These are phyloP conservation scores for Rotaria magnacalcarata DNA, from an alignment of 2,888 invertebrate genomes.

Conservation along the genomic window DNA sequence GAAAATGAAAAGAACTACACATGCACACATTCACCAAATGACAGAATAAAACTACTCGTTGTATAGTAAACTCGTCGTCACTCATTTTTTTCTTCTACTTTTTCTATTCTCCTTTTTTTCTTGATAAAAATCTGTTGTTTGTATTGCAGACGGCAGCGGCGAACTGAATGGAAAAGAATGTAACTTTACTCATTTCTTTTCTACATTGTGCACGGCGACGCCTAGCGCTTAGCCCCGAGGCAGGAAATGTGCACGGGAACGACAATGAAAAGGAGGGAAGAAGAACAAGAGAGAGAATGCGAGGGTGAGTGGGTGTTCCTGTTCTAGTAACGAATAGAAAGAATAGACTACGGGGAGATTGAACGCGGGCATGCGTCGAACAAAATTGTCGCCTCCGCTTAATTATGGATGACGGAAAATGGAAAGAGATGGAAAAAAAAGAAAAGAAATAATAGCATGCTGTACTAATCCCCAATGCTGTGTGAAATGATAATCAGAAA, in stretches of 20 bases:
- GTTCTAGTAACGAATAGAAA: not conserved
- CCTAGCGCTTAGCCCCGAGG: not conserved
- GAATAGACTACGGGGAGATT: not conserved
- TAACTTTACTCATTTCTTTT: not conserved
- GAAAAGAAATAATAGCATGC: not conserved
- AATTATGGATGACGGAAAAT: constrained; percentile 19
- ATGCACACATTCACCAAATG: not conserved
- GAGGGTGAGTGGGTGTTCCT: not conserved
- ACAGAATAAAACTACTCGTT: not conserved
- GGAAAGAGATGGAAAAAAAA: constrained; percentile 1
- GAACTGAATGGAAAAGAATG: not conserved
- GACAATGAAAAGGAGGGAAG: not conserved
- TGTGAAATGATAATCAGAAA: not conserved
- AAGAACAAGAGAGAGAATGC: not conserved
- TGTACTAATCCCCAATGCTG: constrained; percentile 1
- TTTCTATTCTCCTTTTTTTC: not conserved
- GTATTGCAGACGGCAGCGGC: not conserved
- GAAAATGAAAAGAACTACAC: not conserved
- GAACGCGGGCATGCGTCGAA: constrained; percentile 1
- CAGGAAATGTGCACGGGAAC: not conserved
- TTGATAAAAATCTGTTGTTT: constrained; percentile 11
- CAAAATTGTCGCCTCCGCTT: not conserved
- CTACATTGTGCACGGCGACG: not conserved
- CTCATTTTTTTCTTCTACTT: not conserved
- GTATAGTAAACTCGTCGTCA: not conserved